Evolutionary conservation across 2,797 vertebrate genomes (phyloP).

Genomic region (Crossoptilon crossoptilon): DNA sequence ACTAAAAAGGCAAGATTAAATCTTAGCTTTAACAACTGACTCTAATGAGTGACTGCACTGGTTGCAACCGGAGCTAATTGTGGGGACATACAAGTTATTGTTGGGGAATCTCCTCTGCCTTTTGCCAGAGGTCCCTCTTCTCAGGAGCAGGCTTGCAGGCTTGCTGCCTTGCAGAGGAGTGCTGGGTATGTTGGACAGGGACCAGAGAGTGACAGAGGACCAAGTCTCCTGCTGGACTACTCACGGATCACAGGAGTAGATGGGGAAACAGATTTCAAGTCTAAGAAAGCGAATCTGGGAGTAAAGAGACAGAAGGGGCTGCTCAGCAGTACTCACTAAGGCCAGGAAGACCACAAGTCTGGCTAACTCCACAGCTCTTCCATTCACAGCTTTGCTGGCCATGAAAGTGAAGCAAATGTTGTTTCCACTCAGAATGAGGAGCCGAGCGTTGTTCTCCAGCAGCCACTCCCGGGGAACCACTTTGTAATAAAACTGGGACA

Average conservation of each 20-base stretch:
- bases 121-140: not conserved
- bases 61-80: not conserved
- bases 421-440: conserved; percentile 89
- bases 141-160: not conserved
- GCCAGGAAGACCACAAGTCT: conserved; percentile 87
- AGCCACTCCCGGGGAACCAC: conserved; percentile 89
- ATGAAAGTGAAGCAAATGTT: conserved; percentile 88
- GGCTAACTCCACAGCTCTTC: conserved; percentile 82
- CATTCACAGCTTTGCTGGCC: conserved; percentile 88
- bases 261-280: not conserved
- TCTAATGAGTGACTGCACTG: rapidly evolving
- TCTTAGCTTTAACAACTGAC: rapidly evolving
- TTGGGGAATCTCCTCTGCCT: not conserved
- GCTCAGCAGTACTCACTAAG: conserved; percentile 83
- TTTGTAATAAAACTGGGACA: conserved; percentile 36
- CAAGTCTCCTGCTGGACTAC: not conserved
- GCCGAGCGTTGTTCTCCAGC: conserved; percentile 89
- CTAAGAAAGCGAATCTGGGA: not conserved
- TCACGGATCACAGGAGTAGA: not conserved
- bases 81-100: not conserved
- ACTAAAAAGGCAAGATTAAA: not conserved
- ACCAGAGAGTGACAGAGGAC: not conserved
- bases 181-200: not conserved
- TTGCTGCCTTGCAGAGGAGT: not conserved
- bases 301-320: not conserved